phyloP scores from a whole-genome alignment of 2,888 invertebrate species.

The Chironomus riparius region DNA sequence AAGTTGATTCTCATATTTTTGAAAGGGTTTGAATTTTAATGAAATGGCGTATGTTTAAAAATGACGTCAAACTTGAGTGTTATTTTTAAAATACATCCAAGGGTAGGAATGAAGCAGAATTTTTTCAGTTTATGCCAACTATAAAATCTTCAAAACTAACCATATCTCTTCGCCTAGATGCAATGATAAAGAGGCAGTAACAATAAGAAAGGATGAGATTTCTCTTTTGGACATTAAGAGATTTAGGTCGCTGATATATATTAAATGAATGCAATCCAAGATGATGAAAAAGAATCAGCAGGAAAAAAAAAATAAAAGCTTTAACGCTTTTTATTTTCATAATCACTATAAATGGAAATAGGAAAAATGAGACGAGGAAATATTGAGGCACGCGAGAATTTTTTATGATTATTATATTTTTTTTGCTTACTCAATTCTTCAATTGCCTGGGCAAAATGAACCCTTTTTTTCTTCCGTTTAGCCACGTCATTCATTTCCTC shows the following conservation, averaged over 20 bases:
- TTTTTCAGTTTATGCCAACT: no score
- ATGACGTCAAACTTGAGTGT: no score
- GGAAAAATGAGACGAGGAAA: neutral
- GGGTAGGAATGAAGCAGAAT: no score
- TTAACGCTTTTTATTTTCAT: no score
- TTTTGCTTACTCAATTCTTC: neutral
- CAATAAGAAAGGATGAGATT: neutral
- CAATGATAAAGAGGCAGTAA: no score
- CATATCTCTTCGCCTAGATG: no score
- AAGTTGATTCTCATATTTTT: no score
- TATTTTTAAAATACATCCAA: no score
- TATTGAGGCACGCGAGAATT: neutral
- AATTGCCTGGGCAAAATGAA: neutral
- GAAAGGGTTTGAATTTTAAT: no score
- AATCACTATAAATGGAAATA: neutral
- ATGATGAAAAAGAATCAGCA: neutral
- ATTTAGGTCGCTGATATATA: constrained; percentile 17
- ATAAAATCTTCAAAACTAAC: no score
- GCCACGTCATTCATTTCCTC: neutral
- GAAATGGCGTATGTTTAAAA: no score
- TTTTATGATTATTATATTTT: neutral
- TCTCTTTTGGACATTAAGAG: neutral
- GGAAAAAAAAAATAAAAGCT: neutral
- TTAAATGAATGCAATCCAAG: no score
- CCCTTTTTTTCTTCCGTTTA: neutral